Conservation (phyloP, 2,113 vertebrate species). For the Eolophus roseicapilla region DNA sequence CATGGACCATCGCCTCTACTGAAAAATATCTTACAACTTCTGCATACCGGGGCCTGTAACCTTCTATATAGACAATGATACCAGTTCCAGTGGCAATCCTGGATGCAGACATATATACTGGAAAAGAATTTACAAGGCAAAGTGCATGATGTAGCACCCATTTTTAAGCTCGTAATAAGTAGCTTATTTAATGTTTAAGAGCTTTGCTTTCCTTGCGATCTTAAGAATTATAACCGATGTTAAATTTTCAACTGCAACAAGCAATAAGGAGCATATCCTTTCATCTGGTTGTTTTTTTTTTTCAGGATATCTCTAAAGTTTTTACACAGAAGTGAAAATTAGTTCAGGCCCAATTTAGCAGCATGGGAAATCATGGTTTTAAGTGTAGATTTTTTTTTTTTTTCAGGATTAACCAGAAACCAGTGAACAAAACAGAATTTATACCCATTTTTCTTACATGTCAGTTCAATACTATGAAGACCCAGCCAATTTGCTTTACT, state of each 20-base stretch:
- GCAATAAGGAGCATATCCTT: fast-evolving
- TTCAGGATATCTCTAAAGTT: neutral
- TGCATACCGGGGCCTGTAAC: neutral
- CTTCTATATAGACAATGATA: neutral
- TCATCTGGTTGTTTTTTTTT: neutral
- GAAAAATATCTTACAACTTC: neutral
- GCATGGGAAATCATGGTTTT: neutral
- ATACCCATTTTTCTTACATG: neutral
- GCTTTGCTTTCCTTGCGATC: neutral
- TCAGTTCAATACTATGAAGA: neutral
- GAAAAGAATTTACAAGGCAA: neutral
- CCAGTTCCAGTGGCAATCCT: neutral
- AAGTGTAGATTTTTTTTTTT: neutral
- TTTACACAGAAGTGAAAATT: neutral
- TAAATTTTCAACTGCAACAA: neutral
- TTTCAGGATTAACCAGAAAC: neutral
- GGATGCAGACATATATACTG: neutral
- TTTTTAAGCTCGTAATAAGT: neutral
- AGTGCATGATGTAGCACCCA: neutral
- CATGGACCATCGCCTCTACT: neutral
- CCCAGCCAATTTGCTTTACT: neutral
- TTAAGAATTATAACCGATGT: neutral
- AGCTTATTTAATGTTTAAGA: neutral
- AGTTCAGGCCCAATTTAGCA: neutral
- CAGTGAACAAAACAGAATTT: neutral